phyloP scores from a whole-genome alignment of 1,140 invertebrate species.

The Pseudachorutes palmiensis region DNA sequence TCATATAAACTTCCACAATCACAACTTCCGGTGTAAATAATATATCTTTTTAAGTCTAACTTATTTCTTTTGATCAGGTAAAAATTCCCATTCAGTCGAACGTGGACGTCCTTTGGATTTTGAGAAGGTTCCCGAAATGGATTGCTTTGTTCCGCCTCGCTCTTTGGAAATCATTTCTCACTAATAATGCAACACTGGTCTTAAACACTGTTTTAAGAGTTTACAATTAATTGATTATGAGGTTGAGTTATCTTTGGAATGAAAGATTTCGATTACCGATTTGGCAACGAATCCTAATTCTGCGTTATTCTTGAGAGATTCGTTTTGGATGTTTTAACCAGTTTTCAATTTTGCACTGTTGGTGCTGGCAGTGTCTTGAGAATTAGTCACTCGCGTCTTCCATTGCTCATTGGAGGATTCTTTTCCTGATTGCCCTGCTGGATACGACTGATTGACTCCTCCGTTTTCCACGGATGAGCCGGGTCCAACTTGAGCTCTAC shows the following conservation, averaged over 20 bases:
- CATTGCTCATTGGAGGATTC: conserved; percentile 1
- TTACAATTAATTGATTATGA: too few relatives aligned
- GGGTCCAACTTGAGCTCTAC: background rate
- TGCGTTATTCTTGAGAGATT: background rate
- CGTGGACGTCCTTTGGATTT: too few relatives aligned
- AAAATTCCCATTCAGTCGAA: too few relatives aligned
- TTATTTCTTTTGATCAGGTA: too few relatives aligned
- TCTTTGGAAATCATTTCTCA: too few relatives aligned
- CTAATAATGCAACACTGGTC: too few relatives aligned
- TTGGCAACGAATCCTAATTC: background rate
- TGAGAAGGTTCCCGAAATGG: too few relatives aligned
- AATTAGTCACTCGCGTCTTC: conserved; percentile 8
- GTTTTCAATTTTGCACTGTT: conserved; percentile 19
- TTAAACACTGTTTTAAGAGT: too few relatives aligned
- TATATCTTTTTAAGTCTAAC: too few relatives aligned
- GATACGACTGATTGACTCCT: background rate
- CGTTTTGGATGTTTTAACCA: background rate
- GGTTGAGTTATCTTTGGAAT: background rate
- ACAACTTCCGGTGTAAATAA: too few relatives aligned
- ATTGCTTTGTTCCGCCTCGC: too few relatives aligned
- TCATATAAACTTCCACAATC: too few relatives aligned
- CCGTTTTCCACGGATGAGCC: background rate
- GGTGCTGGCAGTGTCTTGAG: conserved; percentile 11
- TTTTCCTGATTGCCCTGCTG: background rate
- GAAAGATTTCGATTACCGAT: background rate